Conservation (phyloP, 2,113 vertebrate species). For the Campylomormyrus tamandua region DNA sequence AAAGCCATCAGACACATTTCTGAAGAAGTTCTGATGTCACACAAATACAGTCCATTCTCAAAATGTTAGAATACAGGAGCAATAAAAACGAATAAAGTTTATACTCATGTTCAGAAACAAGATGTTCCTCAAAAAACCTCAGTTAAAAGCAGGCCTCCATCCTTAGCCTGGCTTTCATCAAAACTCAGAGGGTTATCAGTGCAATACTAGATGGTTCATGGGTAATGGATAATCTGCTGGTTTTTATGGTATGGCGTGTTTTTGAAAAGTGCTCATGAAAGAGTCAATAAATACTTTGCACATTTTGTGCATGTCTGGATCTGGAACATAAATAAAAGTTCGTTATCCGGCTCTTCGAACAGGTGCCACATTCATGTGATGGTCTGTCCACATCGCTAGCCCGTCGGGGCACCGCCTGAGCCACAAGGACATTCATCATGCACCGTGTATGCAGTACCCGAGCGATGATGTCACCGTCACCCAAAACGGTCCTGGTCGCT, state of each 20-base stretch:
- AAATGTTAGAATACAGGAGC: neutral
- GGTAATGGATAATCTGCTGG: neutral
- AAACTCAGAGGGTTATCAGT: constrained; percentile 13
- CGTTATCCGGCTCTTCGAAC: neutral
- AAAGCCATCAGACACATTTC: neutral
- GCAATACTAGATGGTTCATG: neutral
- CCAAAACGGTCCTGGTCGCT: neutral
- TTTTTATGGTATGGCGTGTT: neutral
- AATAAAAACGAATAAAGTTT: neutral
- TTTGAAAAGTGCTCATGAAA: neutral
- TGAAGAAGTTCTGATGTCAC: neutral
- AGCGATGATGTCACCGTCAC: neutral
- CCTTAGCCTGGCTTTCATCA: neutral
- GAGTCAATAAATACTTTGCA: neutral
- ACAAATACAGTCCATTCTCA: neutral
- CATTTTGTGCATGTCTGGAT: neutral
- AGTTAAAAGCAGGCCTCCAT: neutral
- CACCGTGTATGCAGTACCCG: neutral
- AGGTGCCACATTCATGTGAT: neutral
- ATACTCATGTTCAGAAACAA: neutral
- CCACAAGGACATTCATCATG: neutral
- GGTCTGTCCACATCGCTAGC: neutral
- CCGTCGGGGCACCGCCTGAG: neutral
- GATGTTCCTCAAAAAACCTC: neutral
- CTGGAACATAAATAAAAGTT: neutral